These are phyloP conservation scores for Kradibia gibbosae DNA, from an alignment of 1,140 invertebrate species.

Conservation along the genomic window DNA sequence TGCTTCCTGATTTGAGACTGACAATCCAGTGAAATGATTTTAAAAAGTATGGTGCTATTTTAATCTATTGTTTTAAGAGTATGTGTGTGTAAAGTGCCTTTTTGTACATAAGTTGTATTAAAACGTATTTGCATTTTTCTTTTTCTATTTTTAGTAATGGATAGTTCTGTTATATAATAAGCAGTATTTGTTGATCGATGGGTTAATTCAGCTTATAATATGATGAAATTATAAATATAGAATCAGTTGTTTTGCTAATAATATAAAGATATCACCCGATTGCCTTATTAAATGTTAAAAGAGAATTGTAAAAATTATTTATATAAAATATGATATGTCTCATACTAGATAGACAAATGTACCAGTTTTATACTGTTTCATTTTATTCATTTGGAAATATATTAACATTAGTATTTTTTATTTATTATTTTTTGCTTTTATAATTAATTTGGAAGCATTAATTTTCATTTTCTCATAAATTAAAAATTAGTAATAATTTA, in stretches of 20 bases:
- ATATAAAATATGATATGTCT: not conserved
- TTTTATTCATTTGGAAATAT: not conserved
- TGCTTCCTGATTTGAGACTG: constrained; percentile 51
- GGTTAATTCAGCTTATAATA: not conserved
- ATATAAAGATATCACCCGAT: not conserved
- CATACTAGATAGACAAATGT: not conserved
- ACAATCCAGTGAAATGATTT: constrained; percentile 53
- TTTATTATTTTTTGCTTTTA: not conserved
- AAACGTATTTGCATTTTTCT: not conserved
- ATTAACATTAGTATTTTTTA: too few relatives aligned
- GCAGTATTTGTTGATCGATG: constrained; percentile 40
- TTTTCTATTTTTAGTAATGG: constrained; percentile 8
- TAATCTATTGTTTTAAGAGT: not conserved
- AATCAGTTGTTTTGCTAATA: not conserved
- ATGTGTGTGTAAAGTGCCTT: constrained; percentile 9
- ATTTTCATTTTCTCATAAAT: not conserved
- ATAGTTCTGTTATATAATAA: constrained; percentile 37
- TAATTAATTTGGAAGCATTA: not conserved
- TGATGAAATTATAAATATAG: not conserved
- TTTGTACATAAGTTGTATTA: constrained; percentile 3
- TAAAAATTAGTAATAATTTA: constrained; percentile 18
- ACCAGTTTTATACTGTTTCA: not conserved
- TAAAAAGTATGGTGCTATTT: constrained; percentile 46
- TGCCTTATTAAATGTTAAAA: constrained; percentile 13
- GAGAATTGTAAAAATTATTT: not conserved